Evolutionary conservation across 2,113 vertebrate genomes (phyloP), one percentile per base, ranked within the genome.

Genomic region (Meriones unguiculatus): DNA sequence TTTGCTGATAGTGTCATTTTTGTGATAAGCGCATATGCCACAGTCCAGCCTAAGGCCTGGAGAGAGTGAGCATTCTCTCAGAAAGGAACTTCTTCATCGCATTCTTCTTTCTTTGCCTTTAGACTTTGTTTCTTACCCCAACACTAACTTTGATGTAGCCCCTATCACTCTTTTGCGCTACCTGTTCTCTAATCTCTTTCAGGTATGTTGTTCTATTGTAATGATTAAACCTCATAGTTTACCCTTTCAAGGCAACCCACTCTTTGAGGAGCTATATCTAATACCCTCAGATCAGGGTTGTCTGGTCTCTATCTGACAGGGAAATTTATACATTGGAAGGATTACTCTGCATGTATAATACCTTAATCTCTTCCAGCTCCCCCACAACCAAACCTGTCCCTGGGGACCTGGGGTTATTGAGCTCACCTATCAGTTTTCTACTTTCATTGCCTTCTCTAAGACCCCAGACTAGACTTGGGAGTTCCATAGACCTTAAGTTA

Each of bases 1-100:
- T 22, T 73, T 84, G 32, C 32, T 67, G 9, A 8, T 41, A 41
- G 17, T 15, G 8, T n/a, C 10, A 15, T 2, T 7, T 0, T 28
- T n/a, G 14, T 17, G n/a, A 41, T 80, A 30, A 38, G 46, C 1
- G 0, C 1, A 0, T 1, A 6, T 30, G 15, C n/a, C 62, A 13
- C 14, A 0, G 6, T 24, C 35, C 30, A 76, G 46, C n/a, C 46
- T 2, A 3, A 28, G 10, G 30, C 15, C 50, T 46, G 35, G 25
- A 30, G 54, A 25, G 5, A 52, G 13, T 20, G 6, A 86, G 50
- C 7, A 25, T 76, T 20, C 5, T 24, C 5, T 80, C 62, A 24
- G 0, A 18, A 57, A 52, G 18, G n/a, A 15, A 17, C 32, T 69
- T 32, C 38, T 91, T 22, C 5, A 30, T 20, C 32, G 28, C 14